Evolutionary conservation across 2,888 invertebrate species (phyloP).

Genomic region (Lordiphosa andalusiaca): DNA sequence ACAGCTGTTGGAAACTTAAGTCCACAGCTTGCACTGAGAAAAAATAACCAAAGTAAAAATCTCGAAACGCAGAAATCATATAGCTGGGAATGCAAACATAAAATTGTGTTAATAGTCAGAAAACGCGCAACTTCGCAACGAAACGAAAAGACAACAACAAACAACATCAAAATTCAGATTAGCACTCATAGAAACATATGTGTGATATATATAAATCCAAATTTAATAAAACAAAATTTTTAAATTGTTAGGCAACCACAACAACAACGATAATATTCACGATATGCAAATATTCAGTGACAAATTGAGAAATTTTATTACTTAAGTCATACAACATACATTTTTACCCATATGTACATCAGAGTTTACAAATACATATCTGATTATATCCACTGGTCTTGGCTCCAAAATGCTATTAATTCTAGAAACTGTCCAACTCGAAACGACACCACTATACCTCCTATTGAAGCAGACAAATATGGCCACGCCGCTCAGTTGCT

Average conservation of each 20-base stretch:
- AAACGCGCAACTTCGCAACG: neutral
- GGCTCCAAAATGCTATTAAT: no score
- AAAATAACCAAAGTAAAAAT: no score
- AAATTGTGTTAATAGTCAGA: conserved; percentile 7
- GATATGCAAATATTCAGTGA: neutral
- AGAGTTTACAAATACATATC: conserved; percentile 5
- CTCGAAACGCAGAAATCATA: no score
- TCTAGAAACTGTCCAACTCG: no score
- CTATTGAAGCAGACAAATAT: no score
- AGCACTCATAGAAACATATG: conserved; percentile 8
- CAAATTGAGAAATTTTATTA: neutral
- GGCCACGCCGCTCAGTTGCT: no score
- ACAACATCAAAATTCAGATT: conserved; percentile 10
- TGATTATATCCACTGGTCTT: neutral
- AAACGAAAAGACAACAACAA: conserved; percentile 9
- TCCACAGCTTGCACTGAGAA: no score
- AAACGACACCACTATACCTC: no score
- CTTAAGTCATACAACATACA: neutral
- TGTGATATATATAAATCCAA: conserved; percentile 2
- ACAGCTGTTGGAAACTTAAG: no score
- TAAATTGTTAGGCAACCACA: neutral
- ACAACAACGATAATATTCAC: conserved; percentile 2
- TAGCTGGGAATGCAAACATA: conserved; percentile 3
- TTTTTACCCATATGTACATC: conserved; percentile 1
- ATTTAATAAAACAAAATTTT: conserved; percentile 1